These are phyloP conservation scores for Zeuzera pyrina DNA, from an alignment of 2,888 invertebrate species.

Conservation along the genomic window DNA sequence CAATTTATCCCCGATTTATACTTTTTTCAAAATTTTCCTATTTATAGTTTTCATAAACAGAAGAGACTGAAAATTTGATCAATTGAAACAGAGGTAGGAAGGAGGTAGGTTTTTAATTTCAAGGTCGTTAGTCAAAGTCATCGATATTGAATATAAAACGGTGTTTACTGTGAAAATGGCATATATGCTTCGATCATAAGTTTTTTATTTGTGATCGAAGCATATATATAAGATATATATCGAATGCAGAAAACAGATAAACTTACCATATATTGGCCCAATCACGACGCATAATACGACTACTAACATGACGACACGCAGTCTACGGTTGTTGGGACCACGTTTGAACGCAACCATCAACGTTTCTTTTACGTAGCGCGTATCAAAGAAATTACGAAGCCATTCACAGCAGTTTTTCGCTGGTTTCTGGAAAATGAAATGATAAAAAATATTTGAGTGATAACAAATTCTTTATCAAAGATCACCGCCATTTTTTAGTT, in stretches of 20 bases:
- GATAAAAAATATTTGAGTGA: too few relatives aligned
- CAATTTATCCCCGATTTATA: too few relatives aligned
- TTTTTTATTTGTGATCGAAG: not conserved
- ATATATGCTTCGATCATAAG: not conserved
- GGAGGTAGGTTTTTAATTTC: too few relatives aligned
- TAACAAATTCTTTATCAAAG: too few relatives aligned
- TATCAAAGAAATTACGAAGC: slow-evolving; percentile 82
- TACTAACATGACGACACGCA: slow-evolving; percentile 84
- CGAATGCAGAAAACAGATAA: slow-evolving; percentile 7
- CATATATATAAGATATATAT: not conserved
- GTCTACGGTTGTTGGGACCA: slow-evolving; percentile 81
- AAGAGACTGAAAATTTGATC: too few relatives aligned
- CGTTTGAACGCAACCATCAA: slow-evolving; percentile 85
- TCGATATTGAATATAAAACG: too few relatives aligned
- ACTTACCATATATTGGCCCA: slow-evolving; percentile 87
- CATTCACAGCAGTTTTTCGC: slow-evolving; percentile 66
- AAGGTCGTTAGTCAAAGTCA: too few relatives aligned
- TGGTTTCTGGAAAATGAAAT: slow-evolving; percentile 38
- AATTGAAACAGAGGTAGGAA: too few relatives aligned
- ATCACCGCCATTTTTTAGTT: too few relatives aligned
- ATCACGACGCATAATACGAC: slow-evolving; percentile 88
- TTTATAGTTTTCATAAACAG: too few relatives aligned
- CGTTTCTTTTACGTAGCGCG: slow-evolving; percentile 83
- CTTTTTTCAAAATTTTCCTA: too few relatives aligned
- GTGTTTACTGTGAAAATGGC: too few relatives aligned